A percentile compares a stretch with the other conserved stretches of the same genome.
Evolutionary conservation across 2,113 vertebrate species (phyloP).

Genomic region (Callopanchax toddi): DNA sequence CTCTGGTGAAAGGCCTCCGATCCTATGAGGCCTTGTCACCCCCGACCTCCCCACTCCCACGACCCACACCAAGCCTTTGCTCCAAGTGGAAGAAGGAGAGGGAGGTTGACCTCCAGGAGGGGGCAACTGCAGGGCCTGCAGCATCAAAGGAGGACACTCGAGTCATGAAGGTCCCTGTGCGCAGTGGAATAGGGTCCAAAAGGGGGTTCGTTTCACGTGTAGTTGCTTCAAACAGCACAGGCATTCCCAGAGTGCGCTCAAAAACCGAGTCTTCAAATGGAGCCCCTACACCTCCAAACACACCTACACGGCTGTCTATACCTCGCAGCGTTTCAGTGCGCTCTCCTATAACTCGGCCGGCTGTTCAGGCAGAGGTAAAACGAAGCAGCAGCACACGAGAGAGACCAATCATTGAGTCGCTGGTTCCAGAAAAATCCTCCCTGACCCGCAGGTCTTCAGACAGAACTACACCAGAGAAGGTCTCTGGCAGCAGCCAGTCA

Average conservation of each 20-base stretch:
- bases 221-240: conserved; percentile 47
- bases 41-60: conserved; percentile 63
- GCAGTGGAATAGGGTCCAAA: conserved; percentile 69
- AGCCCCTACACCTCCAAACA: conserved; percentile 21
- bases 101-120: conserved; percentile 60
- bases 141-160: conserved; percentile 63
- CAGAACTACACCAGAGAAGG: conserved; percentile 57
- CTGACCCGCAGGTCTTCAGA: conserved; percentile 54
- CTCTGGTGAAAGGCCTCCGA: conserved; percentile 78
- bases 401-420: conserved; percentile 42
- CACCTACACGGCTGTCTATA: conserved; percentile 36
- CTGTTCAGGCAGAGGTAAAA: conserved; percentile 53
- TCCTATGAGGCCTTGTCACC: conserved; percentile 76
- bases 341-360: conserved; percentile 35
- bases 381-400: conserved; percentile 61
- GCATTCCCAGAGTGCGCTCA: conserved; percentile 67
- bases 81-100: conserved; percentile 83
- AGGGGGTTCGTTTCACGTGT: conserved; percentile 64
- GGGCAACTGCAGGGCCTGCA: conserved; percentile 24
- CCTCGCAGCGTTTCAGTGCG: conserved; percentile 64
- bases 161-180: conserved; percentile 54
- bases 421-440: conserved; percentile 39
- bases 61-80: conserved; percentile 77
- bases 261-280: conserved; percentile 63
- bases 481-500: conserved; percentile 30